Evolutionary conservation across 2,797 vertebrate genomes (phyloP).

Genomic region (Psittacula derbiana): DNA sequence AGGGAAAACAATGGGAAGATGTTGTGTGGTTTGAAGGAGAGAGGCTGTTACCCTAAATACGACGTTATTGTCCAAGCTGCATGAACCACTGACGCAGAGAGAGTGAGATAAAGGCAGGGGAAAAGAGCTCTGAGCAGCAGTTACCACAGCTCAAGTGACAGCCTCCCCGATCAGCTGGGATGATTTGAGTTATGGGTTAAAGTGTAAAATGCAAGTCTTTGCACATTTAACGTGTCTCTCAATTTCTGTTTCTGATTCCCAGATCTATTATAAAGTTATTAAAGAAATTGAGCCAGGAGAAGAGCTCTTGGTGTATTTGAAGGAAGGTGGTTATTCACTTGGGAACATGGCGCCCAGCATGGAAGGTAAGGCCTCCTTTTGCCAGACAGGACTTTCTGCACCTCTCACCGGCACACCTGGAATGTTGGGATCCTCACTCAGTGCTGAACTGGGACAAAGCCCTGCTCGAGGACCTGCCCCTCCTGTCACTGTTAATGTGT

Average conservation of each 20-base stretch:
- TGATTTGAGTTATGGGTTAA: neutral
- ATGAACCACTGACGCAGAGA: neutral
- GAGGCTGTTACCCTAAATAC: neutral
- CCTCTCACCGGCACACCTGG: neutral
- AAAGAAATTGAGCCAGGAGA: slow-evolving; percentile 95
- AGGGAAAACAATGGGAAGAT: neutral
- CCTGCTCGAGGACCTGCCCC: neutral
- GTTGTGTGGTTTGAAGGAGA: neutral
- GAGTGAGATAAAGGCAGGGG: neutral
- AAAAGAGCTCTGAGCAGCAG: neutral
- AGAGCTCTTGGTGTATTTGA: slow-evolving; percentile 94
- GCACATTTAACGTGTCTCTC: slow-evolving; percentile 10
- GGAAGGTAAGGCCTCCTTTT: slow-evolving; percentile 88
- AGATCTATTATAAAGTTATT: slow-evolving; percentile 98
- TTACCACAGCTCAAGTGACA: neutral
- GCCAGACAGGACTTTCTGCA: neutral
- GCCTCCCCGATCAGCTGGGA: neutral
- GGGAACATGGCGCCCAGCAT: slow-evolving; percentile 91
- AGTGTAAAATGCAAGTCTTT: neutral
- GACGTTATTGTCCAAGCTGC: neutral
- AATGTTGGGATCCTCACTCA: neutral
- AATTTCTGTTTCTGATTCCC: slow-evolving; percentile 42
- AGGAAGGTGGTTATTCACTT: slow-evolving; percentile 91
- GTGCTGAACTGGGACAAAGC: neutral
- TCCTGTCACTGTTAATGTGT: neutral